Conservation (phyloP, 2,888 invertebrate species). For the Cheilosia grossa region DNA sequence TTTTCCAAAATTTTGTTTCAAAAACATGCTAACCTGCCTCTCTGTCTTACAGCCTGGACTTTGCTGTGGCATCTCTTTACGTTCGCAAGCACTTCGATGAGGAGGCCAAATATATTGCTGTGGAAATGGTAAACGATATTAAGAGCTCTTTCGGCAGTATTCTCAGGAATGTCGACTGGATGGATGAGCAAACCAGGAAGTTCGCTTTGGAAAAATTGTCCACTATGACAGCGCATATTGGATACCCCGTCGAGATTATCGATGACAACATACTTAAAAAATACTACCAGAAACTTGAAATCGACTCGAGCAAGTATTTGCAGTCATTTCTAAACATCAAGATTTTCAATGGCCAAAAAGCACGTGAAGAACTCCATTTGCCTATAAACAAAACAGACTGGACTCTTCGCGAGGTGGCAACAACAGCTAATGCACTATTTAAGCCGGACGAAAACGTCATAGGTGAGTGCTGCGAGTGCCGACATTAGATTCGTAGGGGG, state of each 20-base stretch:
- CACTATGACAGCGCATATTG: constrained; percentile 94
- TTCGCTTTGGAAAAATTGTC: constrained; percentile 91
- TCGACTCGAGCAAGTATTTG: constrained; percentile 88
- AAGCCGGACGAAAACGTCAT: constrained; percentile 94
- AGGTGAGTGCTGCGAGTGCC: constrained; percentile 85
- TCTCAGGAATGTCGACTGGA: constrained; percentile 93
- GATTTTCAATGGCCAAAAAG: constrained; percentile 90
- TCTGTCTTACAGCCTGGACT: constrained; percentile 85
- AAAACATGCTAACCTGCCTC: not conserved
- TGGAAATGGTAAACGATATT: constrained; percentile 95
- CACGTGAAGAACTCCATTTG: constrained; percentile 90
- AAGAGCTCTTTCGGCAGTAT: constrained; percentile 92
- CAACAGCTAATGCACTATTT: constrained; percentile 94
- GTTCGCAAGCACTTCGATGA: constrained; percentile 94
- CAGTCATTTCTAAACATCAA: constrained; percentile 91
- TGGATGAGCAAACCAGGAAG: constrained; percentile 92
- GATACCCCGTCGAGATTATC: constrained; percentile 95
- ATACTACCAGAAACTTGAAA: constrained; percentile 90
- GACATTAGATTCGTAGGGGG: no score
- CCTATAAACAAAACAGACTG: constrained; percentile 94
- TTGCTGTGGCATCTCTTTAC: constrained; percentile 92
- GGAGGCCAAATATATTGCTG: constrained; percentile 91
- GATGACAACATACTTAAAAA: constrained; percentile 91
- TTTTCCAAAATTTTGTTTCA: not conserved
- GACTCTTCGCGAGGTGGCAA: constrained; percentile 92